phyloP scores from a whole-genome alignment of 2,797 vertebrate species.

The Tangara arthus region DNA sequence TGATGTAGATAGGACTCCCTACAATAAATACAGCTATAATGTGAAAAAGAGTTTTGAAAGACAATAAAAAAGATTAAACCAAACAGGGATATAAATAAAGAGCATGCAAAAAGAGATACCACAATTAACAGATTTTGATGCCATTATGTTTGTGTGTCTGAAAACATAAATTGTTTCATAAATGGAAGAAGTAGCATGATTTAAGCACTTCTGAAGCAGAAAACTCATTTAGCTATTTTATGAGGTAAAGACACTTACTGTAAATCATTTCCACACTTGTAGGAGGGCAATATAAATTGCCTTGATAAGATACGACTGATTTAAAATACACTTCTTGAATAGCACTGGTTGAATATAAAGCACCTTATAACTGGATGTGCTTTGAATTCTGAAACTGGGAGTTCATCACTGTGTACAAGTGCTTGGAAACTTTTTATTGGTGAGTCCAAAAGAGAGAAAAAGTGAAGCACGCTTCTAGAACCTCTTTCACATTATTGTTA shows the following conservation, averaged over 20 bases:
- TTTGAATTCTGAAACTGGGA: conserved; percentile 19
- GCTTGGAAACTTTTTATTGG: background rate
- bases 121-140: conserved; percentile 72
- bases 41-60: conserved; percentile 25
- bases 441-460: background rate
- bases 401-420: background rate
- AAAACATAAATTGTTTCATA: conserved; percentile 68
- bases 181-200: conserved; percentile 57
- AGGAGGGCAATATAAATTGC: conserved; percentile 74
- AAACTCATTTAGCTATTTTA: conserved; percentile 79
- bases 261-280: conserved; percentile 73
- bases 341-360: conserved; percentile 67
- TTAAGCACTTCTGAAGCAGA: conserved; percentile 74
- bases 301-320: conserved; percentile 73
- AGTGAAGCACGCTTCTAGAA: background rate
- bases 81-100: conserved; percentile 65
- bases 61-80: conserved; percentile 61
- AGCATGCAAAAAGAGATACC: conserved; percentile 42
- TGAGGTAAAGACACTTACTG: conserved; percentile 69
- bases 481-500: background rate
- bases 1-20: conserved; percentile 37
- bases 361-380: conserved; percentile 31
- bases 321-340: conserved; percentile 71
- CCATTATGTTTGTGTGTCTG: conserved; percentile 35
- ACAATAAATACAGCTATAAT: conserved; percentile 46